phyloP scores from a whole-genome alignment of 2,113 vertebrate species.

The Globicephala melas region DNA sequence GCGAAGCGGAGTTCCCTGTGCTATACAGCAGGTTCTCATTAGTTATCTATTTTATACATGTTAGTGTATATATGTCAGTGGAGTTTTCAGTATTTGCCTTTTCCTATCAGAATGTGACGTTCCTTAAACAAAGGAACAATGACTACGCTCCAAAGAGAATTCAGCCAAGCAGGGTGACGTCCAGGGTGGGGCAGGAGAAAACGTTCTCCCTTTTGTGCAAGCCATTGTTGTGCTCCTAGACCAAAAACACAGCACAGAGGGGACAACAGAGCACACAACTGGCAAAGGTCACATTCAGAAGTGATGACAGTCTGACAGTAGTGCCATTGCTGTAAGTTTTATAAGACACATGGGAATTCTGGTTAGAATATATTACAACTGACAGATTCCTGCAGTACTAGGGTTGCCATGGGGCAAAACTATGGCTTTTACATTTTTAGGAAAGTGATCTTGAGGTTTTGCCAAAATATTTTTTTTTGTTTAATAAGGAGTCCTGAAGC shows the following conservation, averaged over 20 bases:
- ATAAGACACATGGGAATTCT: neutral
- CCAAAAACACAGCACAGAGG: neutral
- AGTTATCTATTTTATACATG: too few species aligned
- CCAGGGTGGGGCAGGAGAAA: rapidly evolving
- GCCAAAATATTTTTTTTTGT: neutral
- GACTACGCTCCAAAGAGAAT: neutral
- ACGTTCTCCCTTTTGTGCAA: neutral
- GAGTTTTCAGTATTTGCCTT: neutral
- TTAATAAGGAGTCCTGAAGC: neutral
- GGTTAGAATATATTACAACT: neutral
- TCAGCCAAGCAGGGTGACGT: neutral
- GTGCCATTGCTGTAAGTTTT: neutral
- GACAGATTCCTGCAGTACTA: neutral
- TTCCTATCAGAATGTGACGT: neutral
- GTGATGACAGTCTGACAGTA: neutral
- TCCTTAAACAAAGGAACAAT: neutral
- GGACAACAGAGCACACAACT: neutral
- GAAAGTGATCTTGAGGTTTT: neutral
- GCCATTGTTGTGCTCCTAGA: neutral
- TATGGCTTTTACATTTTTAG: neutral
- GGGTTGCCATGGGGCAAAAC: neutral
- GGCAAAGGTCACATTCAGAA: neutral
- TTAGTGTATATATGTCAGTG: too few species aligned
- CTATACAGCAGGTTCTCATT: too few species aligned
- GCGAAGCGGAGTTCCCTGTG: too few species aligned